Conservation (phyloP, 2,797 vertebrate species). For the Urosaurus nigricauda region DNA sequence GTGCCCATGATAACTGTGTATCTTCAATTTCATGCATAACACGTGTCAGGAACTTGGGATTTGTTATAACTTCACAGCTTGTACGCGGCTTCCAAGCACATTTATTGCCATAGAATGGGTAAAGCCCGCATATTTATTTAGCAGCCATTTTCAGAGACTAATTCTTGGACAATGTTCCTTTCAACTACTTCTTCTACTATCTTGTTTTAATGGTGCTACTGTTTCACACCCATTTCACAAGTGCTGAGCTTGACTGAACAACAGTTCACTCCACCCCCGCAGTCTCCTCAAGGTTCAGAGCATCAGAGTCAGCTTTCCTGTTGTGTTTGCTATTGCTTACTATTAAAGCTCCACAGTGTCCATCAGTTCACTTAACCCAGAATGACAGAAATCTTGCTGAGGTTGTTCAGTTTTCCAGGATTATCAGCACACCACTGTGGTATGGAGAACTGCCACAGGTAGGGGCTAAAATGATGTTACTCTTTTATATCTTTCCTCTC, state of each 20-base stretch:
- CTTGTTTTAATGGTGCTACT: background rate
- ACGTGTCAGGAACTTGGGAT: background rate
- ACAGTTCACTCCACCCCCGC: background rate
- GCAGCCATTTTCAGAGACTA: background rate
- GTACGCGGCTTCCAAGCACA: background rate
- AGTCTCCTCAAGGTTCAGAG: background rate
- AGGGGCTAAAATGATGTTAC: background rate
- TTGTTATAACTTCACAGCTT: background rate
- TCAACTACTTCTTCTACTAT: background rate
- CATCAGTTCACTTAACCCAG: background rate
- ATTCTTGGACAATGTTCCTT: background rate
- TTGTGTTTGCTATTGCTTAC: constrained; percentile 16
- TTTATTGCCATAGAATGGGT: background rate
- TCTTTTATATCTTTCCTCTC: background rate
- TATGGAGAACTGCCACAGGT: background rate
- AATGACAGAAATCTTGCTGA: constrained; percentile 10
- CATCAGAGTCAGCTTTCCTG: constrained; percentile 11
- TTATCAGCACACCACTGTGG: background rate
- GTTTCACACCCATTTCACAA: constrained; percentile 12
- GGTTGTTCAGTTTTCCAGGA: background rate
- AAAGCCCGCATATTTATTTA: background rate
- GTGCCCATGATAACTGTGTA: background rate
- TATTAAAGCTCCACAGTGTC: background rate
- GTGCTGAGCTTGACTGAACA: background rate
- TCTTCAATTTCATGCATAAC: background rate